Conservation (phyloP, 1,140 invertebrate species). For the Lepeophtheirus salmonis region DNA sequence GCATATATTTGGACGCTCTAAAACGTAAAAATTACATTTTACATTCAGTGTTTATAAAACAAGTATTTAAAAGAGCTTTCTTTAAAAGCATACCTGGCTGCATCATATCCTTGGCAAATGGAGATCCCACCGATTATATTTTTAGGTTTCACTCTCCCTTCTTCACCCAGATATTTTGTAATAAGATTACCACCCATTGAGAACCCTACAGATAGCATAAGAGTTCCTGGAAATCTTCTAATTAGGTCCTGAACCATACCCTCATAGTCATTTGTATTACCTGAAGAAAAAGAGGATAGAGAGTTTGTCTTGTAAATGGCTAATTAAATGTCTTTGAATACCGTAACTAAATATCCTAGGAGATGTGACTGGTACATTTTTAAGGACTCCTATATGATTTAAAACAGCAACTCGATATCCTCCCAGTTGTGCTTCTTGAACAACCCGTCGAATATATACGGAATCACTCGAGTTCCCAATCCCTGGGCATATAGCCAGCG, state of each 20-base stretch:
- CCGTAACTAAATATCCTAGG: slow-evolving; percentile 75
- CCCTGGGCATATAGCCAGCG: slow-evolving; percentile 70
- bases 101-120: slow-evolving; percentile 77
- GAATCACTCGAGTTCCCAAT: slow-evolving; percentile 83
- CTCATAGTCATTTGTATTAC: slow-evolving; percentile 62
- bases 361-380: slow-evolving; percentile 61
- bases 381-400: slow-evolving; percentile 76
- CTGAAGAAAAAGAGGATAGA: slow-evolving; percentile 31
- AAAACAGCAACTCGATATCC: slow-evolving; percentile 79
- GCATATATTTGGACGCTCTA: slow-evolving; percentile 51
- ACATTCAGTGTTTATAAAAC: slow-evolving; percentile 7
- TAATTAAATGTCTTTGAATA: slow-evolving; percentile 31
- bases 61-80: slow-evolving; percentile 5
- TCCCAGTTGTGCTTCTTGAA: slow-evolving; percentile 65
- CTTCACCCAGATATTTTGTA: slow-evolving; percentile 68
- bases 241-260: slow-evolving; percentile 51
- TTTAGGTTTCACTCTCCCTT: slow-evolving; percentile 35
- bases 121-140: slow-evolving; percentile 67
- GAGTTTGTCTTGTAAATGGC: not conserved
- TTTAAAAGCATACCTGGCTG: slow-evolving; percentile 28
- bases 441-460: slow-evolving; percentile 76
- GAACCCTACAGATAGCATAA: slow-evolving; percentile 64
- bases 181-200: slow-evolving; percentile 74
- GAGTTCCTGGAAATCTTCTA: slow-evolving; percentile 32
- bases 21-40: slow-evolving; percentile 22